phyloP scores from a whole-genome alignment of 1,140 invertebrate genomes.

The Saccostrea glomerata region DNA sequence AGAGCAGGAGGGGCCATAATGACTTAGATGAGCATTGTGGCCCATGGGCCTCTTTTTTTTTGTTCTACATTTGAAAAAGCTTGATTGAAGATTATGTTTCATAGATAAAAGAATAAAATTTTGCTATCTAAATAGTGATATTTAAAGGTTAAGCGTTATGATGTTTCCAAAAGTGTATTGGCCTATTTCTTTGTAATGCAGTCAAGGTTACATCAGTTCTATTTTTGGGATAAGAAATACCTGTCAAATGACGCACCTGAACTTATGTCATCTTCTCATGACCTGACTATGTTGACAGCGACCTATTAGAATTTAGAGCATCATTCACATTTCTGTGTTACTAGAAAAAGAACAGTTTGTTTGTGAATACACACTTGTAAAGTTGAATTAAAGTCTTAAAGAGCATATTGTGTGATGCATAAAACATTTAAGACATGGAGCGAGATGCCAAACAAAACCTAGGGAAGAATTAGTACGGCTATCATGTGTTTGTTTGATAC shows the following conservation, averaged over 20 bases:
- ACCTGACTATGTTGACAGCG: background rate
- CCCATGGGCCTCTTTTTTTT: too few relatives aligned
- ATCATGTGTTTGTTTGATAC: too few relatives aligned
- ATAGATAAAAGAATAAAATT: too few relatives aligned
- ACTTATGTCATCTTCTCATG: conserved; percentile 28
- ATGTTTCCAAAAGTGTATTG: background rate
- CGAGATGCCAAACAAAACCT: background rate
- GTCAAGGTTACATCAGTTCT: conserved; percentile 11
- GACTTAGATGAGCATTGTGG: too few relatives aligned
- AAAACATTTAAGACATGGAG: background rate
- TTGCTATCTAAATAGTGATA: too few relatives aligned
- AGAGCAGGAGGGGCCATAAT: too few relatives aligned
- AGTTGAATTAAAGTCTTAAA: conserved; percentile 7
- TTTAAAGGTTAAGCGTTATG: background rate
- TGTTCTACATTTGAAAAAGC: too few relatives aligned
- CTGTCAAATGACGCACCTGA: conserved; percentile 17
- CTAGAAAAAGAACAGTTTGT: conserved; percentile 31
- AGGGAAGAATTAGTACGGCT: background rate
- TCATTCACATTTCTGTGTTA: background rate
- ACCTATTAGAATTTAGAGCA: background rate
- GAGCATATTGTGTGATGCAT: background rate
- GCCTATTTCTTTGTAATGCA: background rate
- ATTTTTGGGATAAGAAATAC: background rate
- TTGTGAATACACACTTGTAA: background rate
- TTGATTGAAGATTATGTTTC: too few relatives aligned